Base-by-base conservation (phyloP, 2,113 vertebrate species). In the Helogale parvula region DNA sequence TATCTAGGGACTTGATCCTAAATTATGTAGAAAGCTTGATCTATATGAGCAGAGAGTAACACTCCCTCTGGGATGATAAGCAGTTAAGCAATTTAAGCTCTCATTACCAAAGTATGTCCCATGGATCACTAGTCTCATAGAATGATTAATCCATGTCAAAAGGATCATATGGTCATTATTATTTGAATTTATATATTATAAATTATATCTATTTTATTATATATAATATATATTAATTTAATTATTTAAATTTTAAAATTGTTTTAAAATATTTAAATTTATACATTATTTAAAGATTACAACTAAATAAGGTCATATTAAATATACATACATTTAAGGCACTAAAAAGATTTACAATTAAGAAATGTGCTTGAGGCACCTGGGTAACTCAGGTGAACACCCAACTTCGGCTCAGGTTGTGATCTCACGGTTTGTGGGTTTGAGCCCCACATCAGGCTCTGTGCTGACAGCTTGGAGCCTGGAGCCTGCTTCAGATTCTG, bases 291-390 rank as follows among this genome's bases (percentile, higher is more conserved):
- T 63, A 85, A 93, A 65, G 35, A 77, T 72, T 72, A 65, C 74
- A 79, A 85, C 52, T 68, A 50, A 68, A 50, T 13, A 69, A 90
- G 35, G 11, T 52, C 11, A 68, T 35, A 50, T 60, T 76, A 60
- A 79, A 65, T 72, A 93, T 50, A 81, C 50, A n/a, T 54, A 60
- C 12, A 93, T 74, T 66, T 69, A 91, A 92, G 88, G 9, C 16
- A 89, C 35, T 82, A 88, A 76, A 87, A 66, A 80, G 17, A 88
- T 93, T 79, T 84, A 88, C 7, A 81, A 35, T 88, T 93, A 90
- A 96, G 54, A 68, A 93, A 79, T 74, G 5, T 57, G 17, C 47
- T 71, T 54, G 35, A 19, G 54, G 54, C 2, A 21, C 19, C 54
- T 57, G 19, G 54, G 54, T 57, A 19, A 19, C 19, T 57, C 54